A percentile compares a stretch with the other conserved stretches of the same genome.
These are phyloP conservation scores for Zootoca vivipara DNA, from an alignment of 2,113 vertebrate species.

Conservation along the genomic window DNA sequence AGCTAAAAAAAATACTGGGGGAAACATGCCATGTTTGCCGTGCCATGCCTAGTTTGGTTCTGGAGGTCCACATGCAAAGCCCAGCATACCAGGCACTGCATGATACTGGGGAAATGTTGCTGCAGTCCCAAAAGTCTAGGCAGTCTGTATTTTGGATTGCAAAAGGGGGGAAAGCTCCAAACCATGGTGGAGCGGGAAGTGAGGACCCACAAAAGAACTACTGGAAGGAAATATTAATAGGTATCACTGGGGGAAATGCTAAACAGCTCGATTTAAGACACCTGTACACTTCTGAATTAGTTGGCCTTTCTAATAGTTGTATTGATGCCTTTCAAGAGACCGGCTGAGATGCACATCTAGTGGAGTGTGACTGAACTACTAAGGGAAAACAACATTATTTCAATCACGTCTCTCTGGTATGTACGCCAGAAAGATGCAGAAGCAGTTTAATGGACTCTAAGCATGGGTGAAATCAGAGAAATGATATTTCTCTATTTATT, in stretches of 20 bases:
- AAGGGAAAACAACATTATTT: not conserved
- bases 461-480: not conserved
- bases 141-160: not conserved
- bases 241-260: not conserved
- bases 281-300: not conserved
- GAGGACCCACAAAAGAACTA: not conserved
- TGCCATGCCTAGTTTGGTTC: not conserved
- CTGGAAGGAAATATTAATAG: not conserved
- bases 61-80: not conserved
- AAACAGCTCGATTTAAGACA: not conserved
- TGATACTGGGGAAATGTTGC: not conserved
- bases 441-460: not conserved
- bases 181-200: not conserved
- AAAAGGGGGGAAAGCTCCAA: not conserved
- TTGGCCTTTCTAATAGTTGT: not conserved
- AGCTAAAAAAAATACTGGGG: not conserved
- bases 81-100: not conserved
- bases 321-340: not conserved
- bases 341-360: not conserved
- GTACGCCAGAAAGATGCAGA: not conserved
- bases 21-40: not conserved
- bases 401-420: rapidly evolving
- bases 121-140: not conserved
- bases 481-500: not conserved
- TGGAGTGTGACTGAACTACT: constrained; percentile 6